These are phyloP conservation scores for Cybosia mesomella DNA, from an alignment of 2,888 invertebrate genomes.

Conservation along the genomic window DNA sequence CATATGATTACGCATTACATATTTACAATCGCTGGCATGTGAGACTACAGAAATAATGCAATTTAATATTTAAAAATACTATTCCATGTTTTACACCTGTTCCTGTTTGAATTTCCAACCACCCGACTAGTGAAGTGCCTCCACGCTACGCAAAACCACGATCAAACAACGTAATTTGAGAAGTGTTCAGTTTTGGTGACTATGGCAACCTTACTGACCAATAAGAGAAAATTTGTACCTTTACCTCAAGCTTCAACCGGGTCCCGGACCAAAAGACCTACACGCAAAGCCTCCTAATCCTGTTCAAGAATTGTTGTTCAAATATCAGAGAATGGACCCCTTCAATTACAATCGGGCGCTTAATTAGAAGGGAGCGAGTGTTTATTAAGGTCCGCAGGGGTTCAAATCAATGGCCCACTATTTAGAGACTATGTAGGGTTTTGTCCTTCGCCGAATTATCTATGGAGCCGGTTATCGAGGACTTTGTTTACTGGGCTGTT, in stretches of 20 bases:
- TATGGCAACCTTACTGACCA: neutral
- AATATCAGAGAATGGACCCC: constrained; percentile 69
- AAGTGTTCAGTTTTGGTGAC: neutral
- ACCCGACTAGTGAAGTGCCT: neutral
- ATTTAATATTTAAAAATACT: neutral
- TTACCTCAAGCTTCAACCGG: constrained; percentile 4
- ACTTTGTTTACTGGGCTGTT: constrained; percentile 19
- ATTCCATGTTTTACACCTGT: no score
- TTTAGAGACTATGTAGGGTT: constrained; percentile 53
- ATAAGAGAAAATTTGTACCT: neutral
- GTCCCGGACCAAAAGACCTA: constrained; percentile 39
- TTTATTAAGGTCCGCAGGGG: constrained; percentile 61
- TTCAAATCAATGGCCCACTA: constrained; percentile 62
- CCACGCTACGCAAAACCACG: neutral
- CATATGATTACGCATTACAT: no score
- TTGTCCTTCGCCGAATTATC: constrained; percentile 52
- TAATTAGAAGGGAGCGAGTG: constrained; percentile 69
- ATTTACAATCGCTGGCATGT: no score
- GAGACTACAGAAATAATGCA: neutral
- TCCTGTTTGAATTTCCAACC: neutral
- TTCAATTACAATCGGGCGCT: constrained; percentile 71
- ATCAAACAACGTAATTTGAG: neutral
- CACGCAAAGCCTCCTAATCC: constrained; percentile 47
- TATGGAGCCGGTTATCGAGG: constrained; percentile 41
- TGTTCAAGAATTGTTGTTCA: constrained; percentile 66